A percentile compares a stretch with the other conserved stretches of the same genome.
These are phyloP conservation scores for Rousettus madagascariensis DNA, from an alignment of 2,797 vertebrate genomes.

Conservation along the genomic window DNA sequence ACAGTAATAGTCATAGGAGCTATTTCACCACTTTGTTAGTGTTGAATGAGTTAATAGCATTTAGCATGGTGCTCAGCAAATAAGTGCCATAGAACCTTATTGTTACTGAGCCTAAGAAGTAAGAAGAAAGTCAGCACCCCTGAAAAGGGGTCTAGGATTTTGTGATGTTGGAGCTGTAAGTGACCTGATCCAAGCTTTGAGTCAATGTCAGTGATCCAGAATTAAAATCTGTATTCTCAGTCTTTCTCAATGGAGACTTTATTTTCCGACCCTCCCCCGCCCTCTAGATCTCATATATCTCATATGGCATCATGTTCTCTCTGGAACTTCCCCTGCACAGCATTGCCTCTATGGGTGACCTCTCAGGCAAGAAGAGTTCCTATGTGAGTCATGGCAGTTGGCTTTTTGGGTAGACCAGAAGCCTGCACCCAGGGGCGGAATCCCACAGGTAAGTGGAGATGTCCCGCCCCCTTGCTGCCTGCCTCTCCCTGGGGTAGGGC, in stretches of 20 bases:
- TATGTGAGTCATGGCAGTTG: not conserved
- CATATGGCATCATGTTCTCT: not conserved
- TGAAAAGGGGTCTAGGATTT: not conserved
- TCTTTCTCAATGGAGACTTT: not conserved
- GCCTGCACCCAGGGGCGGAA: not conserved
- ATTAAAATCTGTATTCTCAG: not conserved
- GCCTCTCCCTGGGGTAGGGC: constrained; percentile 41
- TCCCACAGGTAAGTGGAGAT: not conserved
- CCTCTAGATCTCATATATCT: not conserved
- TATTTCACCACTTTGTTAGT: not conserved
- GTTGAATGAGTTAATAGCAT: not conserved
- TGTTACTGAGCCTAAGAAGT: not conserved
- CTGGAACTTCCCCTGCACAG: not conserved
- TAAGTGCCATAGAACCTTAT: not conserved
- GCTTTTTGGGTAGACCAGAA: not conserved
- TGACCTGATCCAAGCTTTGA: not conserved
- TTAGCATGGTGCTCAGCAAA: not conserved
- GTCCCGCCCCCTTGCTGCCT: constrained; percentile 40
- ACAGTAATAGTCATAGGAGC: not conserved
- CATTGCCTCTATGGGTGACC: fast-evolving
- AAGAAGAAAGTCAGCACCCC: not conserved
- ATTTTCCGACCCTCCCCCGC: not conserved
- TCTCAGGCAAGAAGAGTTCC: not conserved
- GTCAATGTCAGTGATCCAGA: not conserved
- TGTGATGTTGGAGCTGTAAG: not conserved